A percentile compares a stretch with the other conserved stretches of the same genome.
phyloP scores from a whole-genome alignment of 1,140 invertebrate species.

The Phortica variegata region DNA sequence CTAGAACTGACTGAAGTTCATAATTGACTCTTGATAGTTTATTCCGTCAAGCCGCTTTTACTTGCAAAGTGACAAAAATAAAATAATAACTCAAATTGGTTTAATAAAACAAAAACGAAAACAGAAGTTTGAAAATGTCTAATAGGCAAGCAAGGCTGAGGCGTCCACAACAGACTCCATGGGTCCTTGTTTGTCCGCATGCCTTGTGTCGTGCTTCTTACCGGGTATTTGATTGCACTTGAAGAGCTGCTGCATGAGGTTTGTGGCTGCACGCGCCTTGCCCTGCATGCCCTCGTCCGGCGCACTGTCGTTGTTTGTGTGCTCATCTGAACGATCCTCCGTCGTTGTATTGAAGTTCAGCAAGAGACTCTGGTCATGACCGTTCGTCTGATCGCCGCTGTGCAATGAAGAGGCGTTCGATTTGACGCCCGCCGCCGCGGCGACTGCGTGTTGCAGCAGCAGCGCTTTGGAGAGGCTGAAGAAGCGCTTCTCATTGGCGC shows the following conservation, averaged over 20 bases:
- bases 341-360: conserved; percentile 7
- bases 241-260: conserved; percentile 42
- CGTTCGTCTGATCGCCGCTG: not conserved
- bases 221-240: conserved; percentile 51
- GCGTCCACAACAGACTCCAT: not conserved
- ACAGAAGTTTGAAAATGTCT: too few species aligned
- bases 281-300: conserved; percentile 48
- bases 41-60: too few species aligned
- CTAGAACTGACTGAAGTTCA: too few species aligned
- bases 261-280: conserved; percentile 37
- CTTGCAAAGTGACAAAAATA: too few species aligned
- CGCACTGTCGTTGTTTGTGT: conserved; percentile 33
- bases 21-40: too few species aligned
- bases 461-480: conserved; percentile 37
- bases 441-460: conserved; percentile 35
- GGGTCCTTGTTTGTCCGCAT: not conserved
- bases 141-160: too few species aligned
- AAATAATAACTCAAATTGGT: too few species aligned
- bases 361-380: conserved; percentile 5
- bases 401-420: not conserved
- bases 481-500: conserved; percentile 20
- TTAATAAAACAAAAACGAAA: too few species aligned
- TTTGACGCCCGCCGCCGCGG: conserved; percentile 13
- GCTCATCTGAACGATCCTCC: conserved; percentile 2
- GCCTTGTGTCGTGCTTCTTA: conserved; percentile 31